Evolutionary conservation across 1,140 invertebrate species (phyloP), one percentile per base, ranked within the genome.

Genomic region (Drosophila prosaltans): DNA sequence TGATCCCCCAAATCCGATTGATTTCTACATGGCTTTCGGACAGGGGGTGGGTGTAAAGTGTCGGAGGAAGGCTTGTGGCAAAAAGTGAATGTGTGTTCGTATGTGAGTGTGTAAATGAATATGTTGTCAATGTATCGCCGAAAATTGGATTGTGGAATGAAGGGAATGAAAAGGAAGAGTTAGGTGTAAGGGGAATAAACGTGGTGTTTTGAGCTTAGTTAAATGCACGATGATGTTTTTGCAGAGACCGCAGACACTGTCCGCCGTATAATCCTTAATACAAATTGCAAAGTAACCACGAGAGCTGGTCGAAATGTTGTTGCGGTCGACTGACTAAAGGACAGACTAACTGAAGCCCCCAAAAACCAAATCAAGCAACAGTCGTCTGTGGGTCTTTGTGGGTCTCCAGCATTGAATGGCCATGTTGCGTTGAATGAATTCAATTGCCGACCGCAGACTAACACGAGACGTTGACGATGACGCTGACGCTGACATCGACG

Each of bases 201-300:
- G 40, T 1, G 65, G 7, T 39, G 65, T 65, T 70, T 58, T 30
- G 26, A 58, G 57, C 57, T 84, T 82, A 88, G 81, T 80, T 85
- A 85, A 85, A 85, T 70, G 81, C 81, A 54, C 74, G 48, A 51
- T 84, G 82, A 48, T 58, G 72, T 51, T 59, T 32, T 76, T 36
- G 48, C 24, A 43, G 36, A 73, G 64, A 84, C 75, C 82, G 73
- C 83, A 80, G 80, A 80, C 77, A 69, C 69, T 77, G 74, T 71
- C 60, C 66, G 55, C 60, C 66, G 55, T 75, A 63, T 67, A 88
- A 83, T 88, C 83, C 84, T 83, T 88, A 88, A 88, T 88, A 88
- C 83, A 88, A 88, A 88, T 88, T 88, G 83, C 83, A 78, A 88
- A 82, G 83, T 71, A 83, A 83, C 83, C 83, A 80, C 83, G 83